Conservation (phyloP, 2,113 vertebrate species). For the Pandion haliaetus region DNA sequence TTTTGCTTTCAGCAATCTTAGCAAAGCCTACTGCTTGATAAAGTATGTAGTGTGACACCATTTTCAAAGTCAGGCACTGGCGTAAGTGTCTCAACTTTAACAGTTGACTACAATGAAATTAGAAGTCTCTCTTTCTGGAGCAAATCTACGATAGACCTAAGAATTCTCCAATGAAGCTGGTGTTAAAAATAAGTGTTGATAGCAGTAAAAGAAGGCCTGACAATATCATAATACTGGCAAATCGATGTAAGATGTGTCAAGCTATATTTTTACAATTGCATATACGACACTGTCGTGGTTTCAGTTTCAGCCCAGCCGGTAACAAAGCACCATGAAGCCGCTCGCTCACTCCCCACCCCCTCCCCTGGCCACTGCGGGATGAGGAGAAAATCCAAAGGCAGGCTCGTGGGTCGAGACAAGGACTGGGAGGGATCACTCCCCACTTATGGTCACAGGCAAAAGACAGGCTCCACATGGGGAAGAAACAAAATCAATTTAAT, state of each 20-base stretch:
- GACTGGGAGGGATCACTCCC: too few relatives aligned
- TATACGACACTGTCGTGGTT: fast-evolving
- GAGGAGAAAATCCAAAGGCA: too few relatives aligned
- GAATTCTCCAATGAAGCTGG: not conserved
- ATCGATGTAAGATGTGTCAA: not conserved
- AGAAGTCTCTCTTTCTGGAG: not conserved
- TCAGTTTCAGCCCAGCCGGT: too few relatives aligned
- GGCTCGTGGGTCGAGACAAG: too few relatives aligned
- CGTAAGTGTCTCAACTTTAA: not conserved
- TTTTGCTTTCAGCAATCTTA: not conserved
- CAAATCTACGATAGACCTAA: not conserved
- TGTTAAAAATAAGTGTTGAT: not conserved
- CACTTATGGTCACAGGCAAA: too few relatives aligned
- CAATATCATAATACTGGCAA: not conserved
- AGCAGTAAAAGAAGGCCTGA: not conserved
- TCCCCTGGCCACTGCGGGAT: too few relatives aligned
- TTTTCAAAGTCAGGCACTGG: not conserved
- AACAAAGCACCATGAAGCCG: too few relatives aligned
- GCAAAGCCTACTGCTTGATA: not conserved
- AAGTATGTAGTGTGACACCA: not conserved
- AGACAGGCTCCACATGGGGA: too few relatives aligned
- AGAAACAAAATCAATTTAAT: too few relatives aligned
- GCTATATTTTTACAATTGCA: not conserved
- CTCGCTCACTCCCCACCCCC: too few relatives aligned
- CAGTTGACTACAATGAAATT: not conserved